phyloP scores from a whole-genome alignment of 2,113 vertebrate species.

The Oncorhynchus mykiss region DNA sequence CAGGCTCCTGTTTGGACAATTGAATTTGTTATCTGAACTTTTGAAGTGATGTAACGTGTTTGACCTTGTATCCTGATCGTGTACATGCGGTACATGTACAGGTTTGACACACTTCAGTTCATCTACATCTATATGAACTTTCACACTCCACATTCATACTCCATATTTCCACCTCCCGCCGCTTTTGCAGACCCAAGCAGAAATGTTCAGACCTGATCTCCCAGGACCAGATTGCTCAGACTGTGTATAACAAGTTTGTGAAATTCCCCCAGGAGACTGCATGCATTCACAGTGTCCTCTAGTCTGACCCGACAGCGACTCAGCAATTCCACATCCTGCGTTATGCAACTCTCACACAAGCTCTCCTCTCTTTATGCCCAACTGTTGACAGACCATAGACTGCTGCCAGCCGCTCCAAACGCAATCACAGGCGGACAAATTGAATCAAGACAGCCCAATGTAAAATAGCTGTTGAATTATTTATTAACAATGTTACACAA shows the following conservation, averaged over 20 bases:
- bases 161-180: background rate
- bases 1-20: too few species aligned
- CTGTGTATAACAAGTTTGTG: conserved; percentile 22
- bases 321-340: background rate
- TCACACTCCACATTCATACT: too few species aligned
- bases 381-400: too few species aligned
- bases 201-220: conserved; percentile 1
- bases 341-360: conserved; percentile 31
- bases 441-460: conserved; percentile 29
- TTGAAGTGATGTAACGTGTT: too few species aligned
- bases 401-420: background rate
- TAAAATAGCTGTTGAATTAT: conserved; percentile 59
- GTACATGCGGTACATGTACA: too few species aligned
- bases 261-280: conserved; percentile 24
- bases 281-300: too few species aligned
- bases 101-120: too few species aligned
- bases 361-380: background rate
- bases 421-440: background rate
- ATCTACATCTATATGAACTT: too few species aligned
- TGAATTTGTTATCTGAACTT: too few species aligned
- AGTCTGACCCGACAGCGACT: conserved; percentile 21
- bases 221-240: background rate
- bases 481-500: conserved; percentile 82
- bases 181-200: conserved; percentile 17
- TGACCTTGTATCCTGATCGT: too few species aligned